Evolutionary conservation across 2,888 invertebrate genomes (phyloP), one percentile per base, ranked within the genome.

Genomic region (Listrodromus nycthemerus): DNA sequence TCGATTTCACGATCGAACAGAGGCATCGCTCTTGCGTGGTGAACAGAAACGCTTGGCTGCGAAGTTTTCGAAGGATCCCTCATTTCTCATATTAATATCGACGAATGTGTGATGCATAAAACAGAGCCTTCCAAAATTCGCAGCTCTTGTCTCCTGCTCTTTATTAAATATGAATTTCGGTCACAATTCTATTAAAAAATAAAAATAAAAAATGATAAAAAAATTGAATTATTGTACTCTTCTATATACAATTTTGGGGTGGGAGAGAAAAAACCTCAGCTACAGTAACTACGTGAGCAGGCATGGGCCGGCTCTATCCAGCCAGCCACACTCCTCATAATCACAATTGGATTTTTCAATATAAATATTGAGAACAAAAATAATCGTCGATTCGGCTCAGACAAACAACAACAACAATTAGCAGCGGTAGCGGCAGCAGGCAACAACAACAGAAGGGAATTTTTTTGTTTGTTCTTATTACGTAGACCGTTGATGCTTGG

Each of bases 381-480:
- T 82, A 85, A 85, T 82, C 77, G 71, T 85, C 82, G 74, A 79
- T 83, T 81, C 76, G 83, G 77, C 74, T 75, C 65, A 73, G 82
- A 86, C 82, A 83, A 87, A 85, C 77, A 86, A 86, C 86, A 85
- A 86, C 83, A 86, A 85, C 85, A 85, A 78, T 78, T 27, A 73
- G 69, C 80, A 45, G 77, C 74, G 73, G 63, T 48, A 58, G 66
- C 73, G 58, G 82, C 78, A 69, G 63, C 78, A 69, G 69, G 75
- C 85, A 85, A 83, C 76, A 85, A 83, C 80, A 86, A 86, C 77
- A 58, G 66, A 82, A 83, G 76, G 76, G 66, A 81, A 67, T 78
- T 30, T 30, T 61, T 58, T 27, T 30, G 8, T 55, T 55, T 50
- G 13, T 50, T 55, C 52, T n/a, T 21, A 21, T 78, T 48, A 63